Evolutionary conservation across 1,140 invertebrate genomes (phyloP).

Genomic region (Diuraphis noxia): DNA sequence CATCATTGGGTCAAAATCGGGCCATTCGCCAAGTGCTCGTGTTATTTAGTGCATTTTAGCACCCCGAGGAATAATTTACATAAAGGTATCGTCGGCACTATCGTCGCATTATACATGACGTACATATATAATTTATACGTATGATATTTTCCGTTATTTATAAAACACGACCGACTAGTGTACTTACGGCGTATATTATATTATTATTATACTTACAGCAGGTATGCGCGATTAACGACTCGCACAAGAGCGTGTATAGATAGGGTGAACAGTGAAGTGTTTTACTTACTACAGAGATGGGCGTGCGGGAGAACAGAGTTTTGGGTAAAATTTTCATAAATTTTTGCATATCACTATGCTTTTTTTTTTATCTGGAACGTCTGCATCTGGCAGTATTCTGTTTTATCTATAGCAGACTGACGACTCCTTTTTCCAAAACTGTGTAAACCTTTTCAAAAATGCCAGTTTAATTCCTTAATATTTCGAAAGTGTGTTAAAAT

Average conservation of each 20-base stretch:
- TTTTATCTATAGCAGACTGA: not conserved
- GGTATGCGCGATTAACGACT: not conserved
- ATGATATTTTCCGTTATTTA: not conserved
- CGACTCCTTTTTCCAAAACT: not conserved
- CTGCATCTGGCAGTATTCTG: not conserved
- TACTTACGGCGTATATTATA: not conserved
- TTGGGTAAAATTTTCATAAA: not conserved
- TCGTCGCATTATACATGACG: not conserved
- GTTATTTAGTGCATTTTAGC: not conserved
- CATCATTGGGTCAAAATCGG: not conserved
- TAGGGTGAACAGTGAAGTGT: too few species aligned
- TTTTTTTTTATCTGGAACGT: not conserved
- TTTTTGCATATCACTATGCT: not conserved
- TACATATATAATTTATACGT: not conserved
- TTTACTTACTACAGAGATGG: too few species aligned
- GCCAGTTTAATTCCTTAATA: not conserved
- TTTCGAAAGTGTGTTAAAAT: not conserved
- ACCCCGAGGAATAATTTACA: not conserved
- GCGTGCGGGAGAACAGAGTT: not conserved
- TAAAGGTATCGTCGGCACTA: not conserved
- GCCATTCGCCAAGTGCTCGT: not conserved
- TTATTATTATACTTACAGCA: not conserved
- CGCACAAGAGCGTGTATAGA: not conserved
- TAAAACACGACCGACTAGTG: not conserved
- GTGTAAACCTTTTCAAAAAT: not conserved